phyloP scores from a whole-genome alignment of 2,797 vertebrate species.

The Tadarida brasiliensis region DNA sequence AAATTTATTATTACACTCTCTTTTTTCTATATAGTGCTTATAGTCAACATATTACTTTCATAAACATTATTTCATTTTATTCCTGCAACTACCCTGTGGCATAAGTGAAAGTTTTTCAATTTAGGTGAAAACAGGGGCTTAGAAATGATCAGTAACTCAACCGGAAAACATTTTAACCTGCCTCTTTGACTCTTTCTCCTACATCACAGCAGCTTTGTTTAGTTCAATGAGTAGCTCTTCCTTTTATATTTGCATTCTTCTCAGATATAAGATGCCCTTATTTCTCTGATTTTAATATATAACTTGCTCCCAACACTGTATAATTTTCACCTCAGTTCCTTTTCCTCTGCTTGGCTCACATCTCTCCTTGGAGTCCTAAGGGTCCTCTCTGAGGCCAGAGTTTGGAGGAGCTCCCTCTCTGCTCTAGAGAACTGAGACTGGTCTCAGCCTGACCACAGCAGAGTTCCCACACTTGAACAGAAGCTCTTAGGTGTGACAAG shows the following conservation, averaged over 20 bases:
- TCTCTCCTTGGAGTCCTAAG: neutral
- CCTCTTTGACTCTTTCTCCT: neutral
- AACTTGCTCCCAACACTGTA: neutral
- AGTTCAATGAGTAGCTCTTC: neutral
- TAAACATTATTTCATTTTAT: constrained; percentile 14
- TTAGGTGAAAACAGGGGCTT: neutral
- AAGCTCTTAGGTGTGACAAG: neutral
- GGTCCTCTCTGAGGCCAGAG: neutral
- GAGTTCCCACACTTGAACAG: neutral
- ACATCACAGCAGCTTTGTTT: neutral
- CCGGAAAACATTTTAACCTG: neutral
- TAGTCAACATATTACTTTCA: neutral
- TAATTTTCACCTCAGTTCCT: neutral
- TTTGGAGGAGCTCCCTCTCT: neutral
- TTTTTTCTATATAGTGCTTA: neutral
- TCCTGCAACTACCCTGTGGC: neutral
- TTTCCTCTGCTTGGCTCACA: neutral
- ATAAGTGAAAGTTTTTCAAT: neutral
- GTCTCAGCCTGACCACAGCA: neutral
- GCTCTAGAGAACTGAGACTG: neutral
- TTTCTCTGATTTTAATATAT: neutral
- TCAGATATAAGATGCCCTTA: neutral
- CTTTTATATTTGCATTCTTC: neutral
- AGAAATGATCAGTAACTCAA: neutral
- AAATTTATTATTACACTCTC: neutral